Percentiles rank a stretch among this genome's conserved stretches.
phyloP scores from a whole-genome alignment of 2,113 vertebrate species.

The Brachyhypopomus gauderio region DNA sequence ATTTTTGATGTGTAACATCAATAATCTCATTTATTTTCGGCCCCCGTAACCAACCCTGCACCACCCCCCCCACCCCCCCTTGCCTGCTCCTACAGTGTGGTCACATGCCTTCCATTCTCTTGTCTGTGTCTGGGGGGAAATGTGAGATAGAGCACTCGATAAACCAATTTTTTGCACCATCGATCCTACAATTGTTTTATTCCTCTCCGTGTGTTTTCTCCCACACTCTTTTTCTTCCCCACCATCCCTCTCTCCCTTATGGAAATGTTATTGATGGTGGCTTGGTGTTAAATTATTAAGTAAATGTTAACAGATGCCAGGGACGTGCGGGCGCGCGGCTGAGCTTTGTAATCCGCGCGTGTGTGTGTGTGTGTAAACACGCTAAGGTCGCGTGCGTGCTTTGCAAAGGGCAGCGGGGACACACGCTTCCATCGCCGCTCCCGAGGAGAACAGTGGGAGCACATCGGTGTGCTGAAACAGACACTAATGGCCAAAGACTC shows the following conservation, averaged over 20 bases:
- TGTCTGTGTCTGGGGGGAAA: slow-evolving; percentile 80
- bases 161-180: slow-evolving; percentile 85
- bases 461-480: slow-evolving; percentile 54
- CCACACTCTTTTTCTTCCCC: slow-evolving; percentile 44
- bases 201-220: slow-evolving; percentile 57
- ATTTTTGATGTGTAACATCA: slow-evolving; percentile 86
- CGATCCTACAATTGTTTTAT: slow-evolving; percentile 78
- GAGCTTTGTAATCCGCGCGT: slow-evolving; percentile 35
- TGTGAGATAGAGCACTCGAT: slow-evolving; percentile 80
- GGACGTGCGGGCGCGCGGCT: slow-evolving; percentile 48
- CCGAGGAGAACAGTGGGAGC: slow-evolving; percentile 50
- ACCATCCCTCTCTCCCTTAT: slow-evolving; percentile 60
- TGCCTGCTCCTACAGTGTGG: slow-evolving; percentile 16
- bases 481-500: slow-evolving; percentile 51
- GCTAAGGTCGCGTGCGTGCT: slow-evolving; percentile 58
- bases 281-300: slow-evolving; percentile 82
- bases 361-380: slow-evolving; percentile 49
- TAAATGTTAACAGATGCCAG: slow-evolving; percentile 73
- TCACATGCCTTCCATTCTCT: slow-evolving; percentile 60
- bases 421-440: slow-evolving; percentile 11
- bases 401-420: slow-evolving; percentile 56
- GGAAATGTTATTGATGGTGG: slow-evolving; percentile 74
- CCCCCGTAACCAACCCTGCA: slow-evolving; percentile 8
- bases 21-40: slow-evolving; percentile 79
- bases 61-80: slow-evolving; percentile 35